Conservation (phyloP, 2,113 vertebrate genomes). For the Cranoglanis bouderius region DNA sequence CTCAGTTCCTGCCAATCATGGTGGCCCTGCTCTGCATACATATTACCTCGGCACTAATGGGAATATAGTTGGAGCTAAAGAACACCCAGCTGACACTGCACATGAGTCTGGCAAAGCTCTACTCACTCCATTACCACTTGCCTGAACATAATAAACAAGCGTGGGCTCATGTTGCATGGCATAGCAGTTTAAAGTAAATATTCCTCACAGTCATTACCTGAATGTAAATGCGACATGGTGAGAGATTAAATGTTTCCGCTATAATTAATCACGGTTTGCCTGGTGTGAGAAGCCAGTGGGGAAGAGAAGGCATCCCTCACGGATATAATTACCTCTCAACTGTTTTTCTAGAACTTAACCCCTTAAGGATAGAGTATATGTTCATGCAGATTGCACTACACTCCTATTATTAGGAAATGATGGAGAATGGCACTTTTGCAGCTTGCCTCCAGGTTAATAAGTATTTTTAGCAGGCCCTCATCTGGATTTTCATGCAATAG, state of each 20-base stretch:
- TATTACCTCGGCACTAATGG: constrained; percentile 7
- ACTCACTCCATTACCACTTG: constrained; percentile 51
- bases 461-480: constrained; percentile 56
- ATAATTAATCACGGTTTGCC: constrained; percentile 65
- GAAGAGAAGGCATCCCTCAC: constrained; percentile 56
- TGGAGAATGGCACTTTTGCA: constrained; percentile 23
- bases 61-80: constrained; percentile 37
- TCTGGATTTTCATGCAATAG: constrained; percentile 47
- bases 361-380: constrained; percentile 25
- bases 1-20: constrained; percentile 49
- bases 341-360: constrained; percentile 54
- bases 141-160: constrained; percentile 55
- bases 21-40: constrained; percentile 17
- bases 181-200: constrained; percentile 51
- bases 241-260: constrained; percentile 63
- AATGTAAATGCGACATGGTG: constrained; percentile 59
- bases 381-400: constrained; percentile 7
- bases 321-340: constrained; percentile 67
- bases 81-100: constrained; percentile 32
- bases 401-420: constrained; percentile 17
- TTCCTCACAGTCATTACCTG: constrained; percentile 64
- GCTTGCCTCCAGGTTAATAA: constrained; percentile 61
- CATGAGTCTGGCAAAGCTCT: constrained; percentile 37
- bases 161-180: constrained; percentile 34
- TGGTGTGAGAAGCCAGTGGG: constrained; percentile 49